Conservation (phyloP, 2,888 invertebrate genomes). For the Amblyteles armatorius region DNA sequence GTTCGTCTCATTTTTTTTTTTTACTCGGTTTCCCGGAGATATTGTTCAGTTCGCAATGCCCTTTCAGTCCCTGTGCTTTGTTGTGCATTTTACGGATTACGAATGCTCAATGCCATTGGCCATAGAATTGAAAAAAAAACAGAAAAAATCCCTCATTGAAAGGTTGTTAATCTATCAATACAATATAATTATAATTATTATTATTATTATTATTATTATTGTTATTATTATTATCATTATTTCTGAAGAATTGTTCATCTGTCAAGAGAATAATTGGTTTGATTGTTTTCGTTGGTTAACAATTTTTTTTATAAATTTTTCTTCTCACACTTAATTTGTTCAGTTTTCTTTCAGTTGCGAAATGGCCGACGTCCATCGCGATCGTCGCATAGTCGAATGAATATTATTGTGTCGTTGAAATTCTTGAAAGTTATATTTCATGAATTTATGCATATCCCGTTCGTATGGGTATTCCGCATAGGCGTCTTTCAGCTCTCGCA, state of each 20-base stretch:
- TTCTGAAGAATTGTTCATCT: too few relatives aligned
- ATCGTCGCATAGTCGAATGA: neutral
- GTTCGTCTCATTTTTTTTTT: neutral
- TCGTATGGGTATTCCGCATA: slow-evolving; percentile 2
- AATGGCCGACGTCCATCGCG: neutral
- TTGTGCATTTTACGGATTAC: neutral
- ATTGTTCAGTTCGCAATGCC: neutral
- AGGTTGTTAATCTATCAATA: too few relatives aligned
- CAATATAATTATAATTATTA: too few relatives aligned
- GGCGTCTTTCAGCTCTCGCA: slow-evolving; percentile 1
- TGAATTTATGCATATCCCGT: slow-evolving; percentile 40
- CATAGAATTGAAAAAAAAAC: too few relatives aligned
- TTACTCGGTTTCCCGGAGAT: neutral
- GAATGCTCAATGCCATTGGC: neutral
- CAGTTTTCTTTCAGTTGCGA: neutral
- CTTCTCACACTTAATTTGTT: too few relatives aligned
- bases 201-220: too few relatives aligned
- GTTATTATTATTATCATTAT: too few relatives aligned
- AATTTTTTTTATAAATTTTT: too few relatives aligned
- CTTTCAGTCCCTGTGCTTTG: neutral
- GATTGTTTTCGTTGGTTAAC: too few relatives aligned
- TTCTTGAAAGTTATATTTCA: neutral
- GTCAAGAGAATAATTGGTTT: too few relatives aligned
- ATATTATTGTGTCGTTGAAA: neutral
- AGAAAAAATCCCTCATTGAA: too few relatives aligned